Evolutionary conservation across 92 coral and sea anemone species (phyloP), one percentile per base, ranked within the genome.

Genomic region (Anthopleura xanthogrammica): DNA sequence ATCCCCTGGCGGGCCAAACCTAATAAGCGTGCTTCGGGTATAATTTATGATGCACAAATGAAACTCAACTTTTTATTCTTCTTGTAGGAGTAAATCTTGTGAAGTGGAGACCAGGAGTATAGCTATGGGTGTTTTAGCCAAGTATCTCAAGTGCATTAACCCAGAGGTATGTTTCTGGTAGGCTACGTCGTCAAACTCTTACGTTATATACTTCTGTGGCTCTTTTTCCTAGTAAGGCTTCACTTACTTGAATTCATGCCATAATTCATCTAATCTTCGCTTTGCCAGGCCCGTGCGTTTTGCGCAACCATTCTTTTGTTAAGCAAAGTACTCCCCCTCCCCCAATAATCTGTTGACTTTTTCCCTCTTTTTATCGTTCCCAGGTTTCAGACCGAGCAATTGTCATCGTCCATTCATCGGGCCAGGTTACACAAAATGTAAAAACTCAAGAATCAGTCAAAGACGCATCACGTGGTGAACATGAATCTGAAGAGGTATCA

Each of bases 61-160:
- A 43, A 43, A 7, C 8, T 7, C 6, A 16, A 4, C 24, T 52
- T 7, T 5, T n/a, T 43, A 52, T 52, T 29, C 57, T 22, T 74
- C 62, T 78, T 29, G 7, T n/a, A 85, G 88, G 88, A 65, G 79
- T 56, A 85, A 71, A 79, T 50, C 58, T 56, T 77, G 80, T 75
- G 95, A 93, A 16, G 92, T 82, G 66, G 91, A 92, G 60, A 87
- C 94, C 0, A 89, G 96, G 80, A 89, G 90, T 72, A 85, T 94
- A 74, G 93, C 98, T 62, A 94, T 96, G 76, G 99, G 98, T 43
- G 85, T 94, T 23, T 85, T 96, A 64, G 95, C 95, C 66, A 96
- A 96, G 86, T 94, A 89, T 85, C 92, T 96, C 0, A 98, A 96
- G 88, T 96, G 99, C 43, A 88, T 93, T n/a, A 86, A 80, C 43